These are phyloP conservation scores for Microplitis manilae DNA, from an alignment of 2,888 invertebrate genomes.

Conservation along the genomic window DNA sequence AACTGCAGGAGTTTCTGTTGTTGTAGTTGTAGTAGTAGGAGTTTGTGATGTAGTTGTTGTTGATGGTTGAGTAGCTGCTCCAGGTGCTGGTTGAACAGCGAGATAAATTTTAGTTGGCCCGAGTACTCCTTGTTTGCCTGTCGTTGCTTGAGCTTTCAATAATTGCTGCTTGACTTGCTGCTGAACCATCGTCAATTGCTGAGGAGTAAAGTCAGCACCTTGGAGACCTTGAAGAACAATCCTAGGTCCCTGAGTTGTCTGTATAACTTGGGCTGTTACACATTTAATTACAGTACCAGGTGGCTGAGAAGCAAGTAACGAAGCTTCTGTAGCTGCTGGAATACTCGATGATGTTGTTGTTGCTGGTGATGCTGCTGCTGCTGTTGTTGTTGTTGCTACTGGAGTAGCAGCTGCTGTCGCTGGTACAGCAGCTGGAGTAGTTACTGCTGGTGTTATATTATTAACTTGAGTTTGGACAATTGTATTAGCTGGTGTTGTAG, in stretches of 20 bases:
- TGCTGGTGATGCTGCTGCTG: conserved; percentile 60
- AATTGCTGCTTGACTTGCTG: conserved; percentile 92
- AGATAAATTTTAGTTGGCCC: conserved; percentile 90
- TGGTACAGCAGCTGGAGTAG: conserved; percentile 49
- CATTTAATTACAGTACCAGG: conserved; percentile 90
- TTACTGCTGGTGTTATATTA: conserved; percentile 43
- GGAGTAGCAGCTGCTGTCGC: conserved; percentile 44
- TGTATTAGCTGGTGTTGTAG: conserved; percentile 52
- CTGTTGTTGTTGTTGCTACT: conserved; percentile 52
- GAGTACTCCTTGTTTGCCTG: conserved; percentile 87
- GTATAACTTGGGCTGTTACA: conserved; percentile 89
- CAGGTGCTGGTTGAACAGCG: conserved; percentile 83
- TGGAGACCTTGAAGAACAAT: conserved; percentile 89
- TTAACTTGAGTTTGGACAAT: conserved; percentile 13
- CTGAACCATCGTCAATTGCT: conserved; percentile 86
- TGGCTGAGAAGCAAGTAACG: conserved; percentile 84
- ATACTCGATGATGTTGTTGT: conserved; percentile 47
- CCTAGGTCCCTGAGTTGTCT: conserved; percentile 87
- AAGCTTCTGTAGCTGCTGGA: conserved; percentile 77
- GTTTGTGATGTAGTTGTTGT: conserved; percentile 49
- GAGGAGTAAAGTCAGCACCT: conserved; percentile 86
- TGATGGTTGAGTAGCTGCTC: conserved; percentile 49
- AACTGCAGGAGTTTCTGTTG: conserved; percentile 48
- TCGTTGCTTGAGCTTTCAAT: conserved; percentile 89
- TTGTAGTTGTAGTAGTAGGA: conserved; percentile 49